A percentile compares a stretch with the other conserved stretches of the same genome.
phyloP scores from a whole-genome alignment of 2,113 vertebrate genomes.

The Tachysurus fulvidraco region DNA sequence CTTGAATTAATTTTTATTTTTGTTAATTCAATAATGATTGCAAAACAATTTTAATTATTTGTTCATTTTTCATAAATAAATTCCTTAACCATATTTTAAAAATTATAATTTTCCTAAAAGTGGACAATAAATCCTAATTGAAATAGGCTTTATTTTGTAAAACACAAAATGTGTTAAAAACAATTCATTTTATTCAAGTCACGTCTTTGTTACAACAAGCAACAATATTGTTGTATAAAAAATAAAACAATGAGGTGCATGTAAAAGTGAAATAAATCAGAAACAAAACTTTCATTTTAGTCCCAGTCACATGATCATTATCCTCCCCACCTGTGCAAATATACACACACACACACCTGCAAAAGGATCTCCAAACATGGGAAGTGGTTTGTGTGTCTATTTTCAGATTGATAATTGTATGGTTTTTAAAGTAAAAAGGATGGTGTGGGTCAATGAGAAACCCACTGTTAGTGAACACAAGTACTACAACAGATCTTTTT shows the following conservation, averaged over 20 bases:
- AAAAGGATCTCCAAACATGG: neutral
- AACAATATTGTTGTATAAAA: too few species aligned
- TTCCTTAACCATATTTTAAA: too few species aligned
- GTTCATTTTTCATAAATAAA: too few species aligned
- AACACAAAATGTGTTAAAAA: neutral
- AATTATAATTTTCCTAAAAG: neutral
- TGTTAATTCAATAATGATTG: too few species aligned
- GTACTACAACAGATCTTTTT: too few species aligned
- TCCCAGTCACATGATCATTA: neutral
- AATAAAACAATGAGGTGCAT: neutral
- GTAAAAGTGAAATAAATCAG: neutral
- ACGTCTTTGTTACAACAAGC: neutral
- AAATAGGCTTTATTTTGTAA: too few species aligned
- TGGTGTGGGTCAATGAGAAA: neutral
- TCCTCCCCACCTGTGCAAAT: neutral
- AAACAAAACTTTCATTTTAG: neutral
- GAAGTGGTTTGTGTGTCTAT: conserved; percentile 16
- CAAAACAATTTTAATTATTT: too few species aligned
- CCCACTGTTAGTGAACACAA: neutral
- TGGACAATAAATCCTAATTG: neutral
- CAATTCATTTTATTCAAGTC: neutral
- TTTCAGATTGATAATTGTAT: neutral
- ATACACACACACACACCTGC: neutral
- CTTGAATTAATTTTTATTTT: too few species aligned
- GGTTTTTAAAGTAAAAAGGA: neutral